Evolutionary conservation across 2,113 vertebrate species (phyloP), one percentile per base, ranked within the genome.

Genomic region (Corythaeola cristata): DNA sequence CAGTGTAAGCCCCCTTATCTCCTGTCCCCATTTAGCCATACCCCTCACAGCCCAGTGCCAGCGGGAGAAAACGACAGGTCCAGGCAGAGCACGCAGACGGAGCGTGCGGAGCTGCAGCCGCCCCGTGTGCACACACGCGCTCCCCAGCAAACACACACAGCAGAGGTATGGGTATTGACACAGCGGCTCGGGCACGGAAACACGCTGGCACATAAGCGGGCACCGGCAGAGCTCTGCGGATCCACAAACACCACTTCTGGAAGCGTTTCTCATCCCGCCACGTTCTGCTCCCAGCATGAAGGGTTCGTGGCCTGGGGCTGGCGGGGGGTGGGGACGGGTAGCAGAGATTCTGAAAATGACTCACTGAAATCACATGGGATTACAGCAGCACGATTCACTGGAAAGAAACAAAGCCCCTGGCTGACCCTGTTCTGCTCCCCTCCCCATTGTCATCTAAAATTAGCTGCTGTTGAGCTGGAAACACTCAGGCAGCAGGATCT

Each of bases 1-100:
- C 72, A 68, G 68, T 7, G 47, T 9, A 26, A 77, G 92, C 69
- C 44, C 23, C 86, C 68, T 97, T 96, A 96, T 96, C 95, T 93
- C 67, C 6, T 11, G 47, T 62, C 89, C 74, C 74, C 32, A 12
- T 71, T 95, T 52, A 47, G 67, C 45, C n/a, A 22, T 44, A 22
- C 28, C 78, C 71, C 85, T 80, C 88, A 90, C 87, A 82, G 62
- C 89, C 82, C 71, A 11, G 0, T 19, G 17, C 89, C 26, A 52
- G 35, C 28, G 22, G 81, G 60, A 59, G 67, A 71, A 45, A 63
- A 27, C 62, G 30, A 3, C 32, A 6, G 0, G 3, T 32, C 24
- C n/a, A 32, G 75, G 45, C 90, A 85, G 62, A 59, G 12, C 59
- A 53, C 8, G 18, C 56, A 50, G 20, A 63, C 12, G 1, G 3